phyloP scores from a whole-genome alignment of 2,888 invertebrate species.

The Phyllotreta cruciferae region DNA sequence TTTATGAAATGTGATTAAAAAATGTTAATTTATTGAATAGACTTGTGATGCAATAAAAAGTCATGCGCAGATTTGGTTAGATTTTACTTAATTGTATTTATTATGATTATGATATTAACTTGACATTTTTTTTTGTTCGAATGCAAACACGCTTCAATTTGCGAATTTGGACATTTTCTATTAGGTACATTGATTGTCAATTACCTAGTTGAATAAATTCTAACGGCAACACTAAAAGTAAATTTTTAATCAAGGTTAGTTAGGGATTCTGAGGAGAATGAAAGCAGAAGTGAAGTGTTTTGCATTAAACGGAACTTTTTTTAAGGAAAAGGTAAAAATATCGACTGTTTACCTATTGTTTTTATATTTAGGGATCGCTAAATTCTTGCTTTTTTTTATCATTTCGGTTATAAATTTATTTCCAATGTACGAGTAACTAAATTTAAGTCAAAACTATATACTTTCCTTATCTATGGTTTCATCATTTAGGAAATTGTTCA shows the following conservation, averaged over 20 bases:
- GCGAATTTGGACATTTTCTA: constrained; percentile 1
- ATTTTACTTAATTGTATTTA: constrained; percentile 42
- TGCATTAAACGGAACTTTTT: constrained; percentile 22
- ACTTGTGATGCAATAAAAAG: constrained; percentile 36
- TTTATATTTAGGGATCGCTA: constrained; percentile 30
- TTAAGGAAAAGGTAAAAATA: constrained; percentile 29
- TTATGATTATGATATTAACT: constrained; percentile 37
- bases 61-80: constrained; percentile 49
- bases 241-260: neutral
- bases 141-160: constrained; percentile 10
- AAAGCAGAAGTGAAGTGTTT: constrained; percentile 13
- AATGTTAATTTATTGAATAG: no score
- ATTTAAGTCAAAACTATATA: constrained; percentile 35
- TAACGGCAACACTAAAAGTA: constrained; percentile 13
- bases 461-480: constrained; percentile 38
- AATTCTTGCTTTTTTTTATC: constrained; percentile 30
- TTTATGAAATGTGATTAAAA: constrained; percentile 24
- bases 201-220: no score
- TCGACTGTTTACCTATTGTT: constrained; percentile 31
- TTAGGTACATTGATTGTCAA: no score
- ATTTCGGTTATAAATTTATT: constrained; percentile 20
- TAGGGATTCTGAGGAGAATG: neutral
- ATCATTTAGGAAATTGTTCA: constrained; percentile 38
- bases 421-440: constrained; percentile 29
- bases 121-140: constrained; percentile 1